Base-by-base conservation (phyloP, 2,888 invertebrate species). In the Diloba caeruleocephala region DNA sequence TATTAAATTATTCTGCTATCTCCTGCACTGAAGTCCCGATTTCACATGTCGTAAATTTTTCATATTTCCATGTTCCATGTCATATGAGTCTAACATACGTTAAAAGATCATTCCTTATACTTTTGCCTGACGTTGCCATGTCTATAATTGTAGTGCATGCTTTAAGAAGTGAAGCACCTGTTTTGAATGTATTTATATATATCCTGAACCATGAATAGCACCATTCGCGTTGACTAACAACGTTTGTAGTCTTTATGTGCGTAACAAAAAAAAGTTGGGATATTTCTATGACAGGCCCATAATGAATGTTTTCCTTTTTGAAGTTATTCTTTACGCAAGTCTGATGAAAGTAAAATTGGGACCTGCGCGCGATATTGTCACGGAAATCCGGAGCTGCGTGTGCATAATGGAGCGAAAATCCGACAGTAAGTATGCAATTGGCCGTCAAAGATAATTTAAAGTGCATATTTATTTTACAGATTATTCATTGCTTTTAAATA, bases 41-140 rank as follows among this genome's bases (percentile, higher is more conserved):
- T 84, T 84, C 78, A 76, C 78, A 78, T 81, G 80, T 83, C 85
- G 80, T 85, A 85, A 85, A 85, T 79, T 68, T 80, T 84, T 82
- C 83, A 81, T 81, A 77, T 81, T 72, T 68, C 48, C 61, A 70
- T 81, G 80, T 84, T 81, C 82, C 83, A 76, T 72, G 58, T 54
- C 61, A 44, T 62, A 59, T 43, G 67, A 74, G 72, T 78, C 77
- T 80, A 77, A 84, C 83, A 78, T 81, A 78, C 78, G 77, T 76
- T 79, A 66, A 80, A 76, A 71, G 77, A 76, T 72, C 69, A 74
- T 76, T 73, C 65, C 69, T 78, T 72, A 78, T 69, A 54, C 49
- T 71, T 49, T 68, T 72, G 77, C 69, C 73, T 68, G 70, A 67
- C 57, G 61, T 69, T 67, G 68, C 52, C 79, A 80, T 80, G 78